Percentiles rank a stretch among this genome's conserved stretches.
Evolutionary conservation across 1,140 invertebrate species (phyloP).

Genomic region (Cherax destructor): DNA sequence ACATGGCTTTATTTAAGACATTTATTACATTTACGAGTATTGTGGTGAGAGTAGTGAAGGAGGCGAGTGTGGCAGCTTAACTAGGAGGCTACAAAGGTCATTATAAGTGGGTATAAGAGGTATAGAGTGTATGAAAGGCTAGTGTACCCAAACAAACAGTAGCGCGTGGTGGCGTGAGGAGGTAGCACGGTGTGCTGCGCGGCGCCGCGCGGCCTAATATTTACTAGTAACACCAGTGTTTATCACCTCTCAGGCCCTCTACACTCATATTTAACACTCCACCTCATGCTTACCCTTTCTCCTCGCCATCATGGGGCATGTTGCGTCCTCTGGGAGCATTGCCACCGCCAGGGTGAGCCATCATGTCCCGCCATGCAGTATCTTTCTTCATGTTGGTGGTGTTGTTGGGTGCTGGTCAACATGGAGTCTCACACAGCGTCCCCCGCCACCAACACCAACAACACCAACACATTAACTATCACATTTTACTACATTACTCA

Average conservation of each 20-base stretch:
- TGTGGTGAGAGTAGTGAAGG: neutral
- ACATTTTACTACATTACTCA: too few species aligned
- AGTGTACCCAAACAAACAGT: conserved; percentile 60
- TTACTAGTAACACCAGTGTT: conserved; percentile 22
- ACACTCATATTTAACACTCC: neutral
- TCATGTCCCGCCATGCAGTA: conserved; percentile 69
- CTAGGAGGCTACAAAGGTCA: too few species aligned
- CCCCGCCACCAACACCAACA: neutral
- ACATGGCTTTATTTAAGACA: too few species aligned
- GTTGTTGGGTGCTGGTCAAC: conserved; percentile 9
- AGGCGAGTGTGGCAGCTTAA: neutral
- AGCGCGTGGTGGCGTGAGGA: conserved; percentile 30
- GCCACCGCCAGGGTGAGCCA: conserved; percentile 66
- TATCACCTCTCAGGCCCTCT: neutral
- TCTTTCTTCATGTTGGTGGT: conserved; percentile 62
- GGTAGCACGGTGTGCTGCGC: too few species aligned
- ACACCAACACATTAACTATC: too few species aligned
- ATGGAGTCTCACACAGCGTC: conserved; percentile 66
- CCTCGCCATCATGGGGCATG: conserved; percentile 68
- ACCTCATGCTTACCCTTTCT: conserved; percentile 65
- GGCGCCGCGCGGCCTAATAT: conserved; percentile 37
- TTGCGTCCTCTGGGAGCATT: conserved; percentile 67
- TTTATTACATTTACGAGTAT: too few species aligned
- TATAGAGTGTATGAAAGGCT: conserved; percentile 16
- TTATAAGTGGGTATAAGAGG: too few species aligned